Percentiles rank a stretch among this genome's conserved stretches.
Evolutionary conservation across 2,797 vertebrate genomes (phyloP).

Genomic region (Echeneis naucrates): DNA sequence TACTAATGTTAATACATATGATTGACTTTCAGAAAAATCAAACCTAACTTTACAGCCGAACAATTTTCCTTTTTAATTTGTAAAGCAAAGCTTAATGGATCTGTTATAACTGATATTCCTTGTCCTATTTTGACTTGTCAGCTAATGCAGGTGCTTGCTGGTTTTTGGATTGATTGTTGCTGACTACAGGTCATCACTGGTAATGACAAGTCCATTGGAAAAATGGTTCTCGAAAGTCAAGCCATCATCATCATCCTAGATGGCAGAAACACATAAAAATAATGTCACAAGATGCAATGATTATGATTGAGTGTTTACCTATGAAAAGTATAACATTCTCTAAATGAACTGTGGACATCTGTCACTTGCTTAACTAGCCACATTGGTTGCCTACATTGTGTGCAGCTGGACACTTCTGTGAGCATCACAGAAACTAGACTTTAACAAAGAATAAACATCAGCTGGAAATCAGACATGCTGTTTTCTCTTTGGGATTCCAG

Average conservation of each 20-base stretch:
- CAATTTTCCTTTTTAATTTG: constrained; percentile 19
- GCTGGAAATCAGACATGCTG: no score
- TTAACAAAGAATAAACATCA: no score
- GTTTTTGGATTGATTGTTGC: background rate
- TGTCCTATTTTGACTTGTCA: constrained; percentile 19
- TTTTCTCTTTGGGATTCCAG: no score
- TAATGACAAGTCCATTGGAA: constrained; percentile 65
- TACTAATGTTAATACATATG: no score
- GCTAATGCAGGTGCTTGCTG: background rate
- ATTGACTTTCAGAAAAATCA: no score
- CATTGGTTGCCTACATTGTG: no score
- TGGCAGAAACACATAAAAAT: constrained; percentile 2
- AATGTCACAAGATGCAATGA: background rate
- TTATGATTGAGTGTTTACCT: background rate
- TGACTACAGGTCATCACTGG: constrained; percentile 75
- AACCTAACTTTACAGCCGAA: constrained; percentile 1
- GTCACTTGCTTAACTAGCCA: no score
- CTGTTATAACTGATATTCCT: constrained; percentile 29
- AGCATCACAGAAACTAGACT: no score
- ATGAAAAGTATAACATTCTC: no score
- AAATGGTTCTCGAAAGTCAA: constrained; percentile 61
- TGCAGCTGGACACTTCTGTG: no score
- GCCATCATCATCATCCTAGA: constrained; percentile 68
- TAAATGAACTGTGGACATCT: background rate
- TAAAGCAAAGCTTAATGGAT: constrained; percentile 32